phyloP scores from a whole-genome alignment of 2,797 vertebrate species.

The Lepilemur septentrionalis region DNA sequence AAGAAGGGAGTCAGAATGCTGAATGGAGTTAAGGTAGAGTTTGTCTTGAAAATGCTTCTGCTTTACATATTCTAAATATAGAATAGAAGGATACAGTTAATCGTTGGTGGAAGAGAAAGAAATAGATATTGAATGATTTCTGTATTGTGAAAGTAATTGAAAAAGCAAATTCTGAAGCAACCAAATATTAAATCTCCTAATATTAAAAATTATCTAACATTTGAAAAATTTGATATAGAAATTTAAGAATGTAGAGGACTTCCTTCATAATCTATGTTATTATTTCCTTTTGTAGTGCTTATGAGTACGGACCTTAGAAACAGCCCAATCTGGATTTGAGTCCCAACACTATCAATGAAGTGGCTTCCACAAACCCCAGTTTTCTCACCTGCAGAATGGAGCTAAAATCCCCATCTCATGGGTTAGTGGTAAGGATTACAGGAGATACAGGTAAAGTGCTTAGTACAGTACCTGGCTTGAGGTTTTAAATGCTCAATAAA shows the following conservation, averaged over 20 bases:
- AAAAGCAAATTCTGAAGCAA: slow-evolving; percentile 14
- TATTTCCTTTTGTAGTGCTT: background rate
- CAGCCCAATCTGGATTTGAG: background rate
- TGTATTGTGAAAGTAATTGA: background rate
- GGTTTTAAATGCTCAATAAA: background rate
- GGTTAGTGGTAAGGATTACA: background rate
- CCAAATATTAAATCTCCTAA: background rate
- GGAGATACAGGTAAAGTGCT: background rate
- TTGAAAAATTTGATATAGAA: slow-evolving; percentile 5
- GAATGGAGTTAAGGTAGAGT: background rate
- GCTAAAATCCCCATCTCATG: background rate
- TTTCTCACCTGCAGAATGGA: background rate
- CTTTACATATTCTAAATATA: background rate
- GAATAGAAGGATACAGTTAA: background rate
- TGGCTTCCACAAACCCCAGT: background rate
- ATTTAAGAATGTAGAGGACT: background rate
- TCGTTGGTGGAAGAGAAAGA: background rate
- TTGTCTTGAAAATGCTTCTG: slow-evolving; percentile 27
- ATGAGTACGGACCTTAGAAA: background rate
- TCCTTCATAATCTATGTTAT: background rate
- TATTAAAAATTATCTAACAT: slow-evolving; percentile 7
- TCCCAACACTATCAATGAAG: background rate
- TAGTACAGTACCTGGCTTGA: background rate
- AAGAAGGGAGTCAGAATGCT: background rate
- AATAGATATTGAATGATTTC: background rate